Conservation (phyloP, 1,140 invertebrate species). For the Drosophila erecta region DNA sequence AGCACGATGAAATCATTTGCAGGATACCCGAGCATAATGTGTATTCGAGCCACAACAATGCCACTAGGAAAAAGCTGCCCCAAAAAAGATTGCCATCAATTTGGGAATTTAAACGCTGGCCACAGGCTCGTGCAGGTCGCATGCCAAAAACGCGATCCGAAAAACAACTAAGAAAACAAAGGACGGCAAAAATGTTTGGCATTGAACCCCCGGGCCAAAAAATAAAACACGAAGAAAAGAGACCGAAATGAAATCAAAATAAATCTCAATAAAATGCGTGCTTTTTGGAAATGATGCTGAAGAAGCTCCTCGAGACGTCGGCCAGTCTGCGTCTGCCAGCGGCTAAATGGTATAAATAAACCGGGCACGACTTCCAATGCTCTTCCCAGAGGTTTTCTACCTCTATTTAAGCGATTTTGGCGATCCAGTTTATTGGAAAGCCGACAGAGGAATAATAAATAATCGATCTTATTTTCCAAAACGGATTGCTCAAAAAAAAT, state of each 20-base stretch:
- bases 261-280: conserved; percentile 81
- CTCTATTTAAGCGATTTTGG: too few relatives aligned
- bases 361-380: conserved; percentile 52
- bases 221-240: conserved; percentile 17
- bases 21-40: conserved; percentile 51
- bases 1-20: conserved; percentile 78
- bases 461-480: too few relatives aligned
- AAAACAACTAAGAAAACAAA: conserved; percentile 31
- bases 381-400: conserved; percentile 7
- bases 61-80: conserved; percentile 50
- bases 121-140: conserved; percentile 78
- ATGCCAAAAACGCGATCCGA: conserved; percentile 59
- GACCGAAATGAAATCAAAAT: conserved; percentile 72
- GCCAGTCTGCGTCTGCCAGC: conserved; percentile 69
- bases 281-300: conserved; percentile 50
- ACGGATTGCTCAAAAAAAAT: too few relatives aligned
- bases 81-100: conserved; percentile 73
- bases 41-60: conserved; percentile 24
- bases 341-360: conserved; percentile 77
- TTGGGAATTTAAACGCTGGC: conserved; percentile 52
- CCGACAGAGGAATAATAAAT: too few relatives aligned
- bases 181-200: conserved; percentile 69
- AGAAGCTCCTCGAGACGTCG: conserved; percentile 74
- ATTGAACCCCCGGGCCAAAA: conserved; percentile 71
- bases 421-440: too few relatives aligned